Evolutionary conservation across 2,113 vertebrate species (phyloP).

Genomic region (Pongo pygmaeus): DNA sequence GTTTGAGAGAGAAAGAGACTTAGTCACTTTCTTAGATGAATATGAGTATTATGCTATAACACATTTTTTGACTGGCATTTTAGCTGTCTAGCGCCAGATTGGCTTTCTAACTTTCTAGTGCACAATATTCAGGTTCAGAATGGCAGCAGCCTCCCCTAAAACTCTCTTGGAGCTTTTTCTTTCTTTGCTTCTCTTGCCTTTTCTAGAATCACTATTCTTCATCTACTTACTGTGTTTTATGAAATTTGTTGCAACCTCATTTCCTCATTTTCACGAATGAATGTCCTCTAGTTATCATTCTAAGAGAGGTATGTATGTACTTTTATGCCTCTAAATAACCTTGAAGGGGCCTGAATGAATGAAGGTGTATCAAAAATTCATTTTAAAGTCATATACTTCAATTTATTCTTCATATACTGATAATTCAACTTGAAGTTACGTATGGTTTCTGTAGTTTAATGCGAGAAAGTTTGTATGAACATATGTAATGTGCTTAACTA

Average conservation of each 20-base stretch:
- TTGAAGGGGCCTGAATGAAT: background rate
- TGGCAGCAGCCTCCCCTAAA: background rate
- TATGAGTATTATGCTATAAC: background rate
- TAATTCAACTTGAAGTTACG: background rate
- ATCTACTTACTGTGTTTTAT: background rate
- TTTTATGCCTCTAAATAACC: background rate
- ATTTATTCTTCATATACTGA: background rate
- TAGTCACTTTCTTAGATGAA: background rate
- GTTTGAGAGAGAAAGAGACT: background rate
- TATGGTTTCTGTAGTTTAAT: background rate
- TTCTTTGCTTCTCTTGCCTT: background rate
- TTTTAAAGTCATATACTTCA: background rate
- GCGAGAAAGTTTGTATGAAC: background rate
- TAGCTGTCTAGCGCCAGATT: background rate
- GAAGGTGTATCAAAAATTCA: background rate
- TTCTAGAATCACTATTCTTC: background rate
- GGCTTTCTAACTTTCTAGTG: background rate
- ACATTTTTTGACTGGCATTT: background rate
- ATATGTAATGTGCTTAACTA: background rate
- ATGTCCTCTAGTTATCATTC: background rate
- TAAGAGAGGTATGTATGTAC: background rate
- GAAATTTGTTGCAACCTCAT: background rate
- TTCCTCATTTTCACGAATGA: background rate
- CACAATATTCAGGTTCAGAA: background rate
- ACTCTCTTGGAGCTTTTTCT: background rate